Conservation (phyloP, 2,113 vertebrate genomes). For the Beaufortia kweichowensis region DNA sequence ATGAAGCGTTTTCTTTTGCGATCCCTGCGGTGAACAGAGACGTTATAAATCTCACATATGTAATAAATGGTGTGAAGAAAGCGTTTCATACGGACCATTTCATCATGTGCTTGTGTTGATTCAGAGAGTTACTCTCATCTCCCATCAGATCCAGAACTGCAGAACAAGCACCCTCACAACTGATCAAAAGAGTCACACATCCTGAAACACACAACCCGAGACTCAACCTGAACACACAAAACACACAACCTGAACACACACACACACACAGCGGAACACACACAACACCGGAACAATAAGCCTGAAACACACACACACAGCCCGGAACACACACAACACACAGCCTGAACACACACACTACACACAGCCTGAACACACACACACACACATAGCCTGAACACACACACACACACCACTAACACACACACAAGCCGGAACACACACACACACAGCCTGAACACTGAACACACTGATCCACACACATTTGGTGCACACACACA, state of each 20-base stretch:
- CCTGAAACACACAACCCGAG: slow-evolving; percentile 70
- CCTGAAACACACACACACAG: no score
- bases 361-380: no score
- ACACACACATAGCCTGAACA: no score
- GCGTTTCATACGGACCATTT: slow-evolving; percentile 77
- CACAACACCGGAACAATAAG: no score
- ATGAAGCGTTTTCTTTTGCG: slow-evolving; percentile 95
- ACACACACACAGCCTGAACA: no score
- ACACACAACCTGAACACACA: slow-evolving; percentile 11
- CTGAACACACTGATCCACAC: no score
- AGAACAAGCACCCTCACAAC: slow-evolving; percentile 82
- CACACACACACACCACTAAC: no score
- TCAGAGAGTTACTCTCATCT: slow-evolving; percentile 76
- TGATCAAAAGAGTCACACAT: slow-evolving; percentile 88
- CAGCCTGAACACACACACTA: no score
- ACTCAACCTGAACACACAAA: slow-evolving; percentile 74
- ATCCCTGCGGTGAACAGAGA: slow-evolving; percentile 75
- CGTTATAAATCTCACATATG: background rate
- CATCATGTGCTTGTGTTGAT: slow-evolving; percentile 78
- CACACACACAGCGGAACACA: no score
- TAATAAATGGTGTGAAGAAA: background rate
- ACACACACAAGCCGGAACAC: no score
- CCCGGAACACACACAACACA: no score
- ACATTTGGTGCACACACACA: no score
- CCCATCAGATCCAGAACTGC: slow-evolving; percentile 90